Evolutionary conservation across 2,113 vertebrate species (phyloP), one percentile per base, ranked within the genome.

Genomic region (Leucoraja erinaceus): DNA sequence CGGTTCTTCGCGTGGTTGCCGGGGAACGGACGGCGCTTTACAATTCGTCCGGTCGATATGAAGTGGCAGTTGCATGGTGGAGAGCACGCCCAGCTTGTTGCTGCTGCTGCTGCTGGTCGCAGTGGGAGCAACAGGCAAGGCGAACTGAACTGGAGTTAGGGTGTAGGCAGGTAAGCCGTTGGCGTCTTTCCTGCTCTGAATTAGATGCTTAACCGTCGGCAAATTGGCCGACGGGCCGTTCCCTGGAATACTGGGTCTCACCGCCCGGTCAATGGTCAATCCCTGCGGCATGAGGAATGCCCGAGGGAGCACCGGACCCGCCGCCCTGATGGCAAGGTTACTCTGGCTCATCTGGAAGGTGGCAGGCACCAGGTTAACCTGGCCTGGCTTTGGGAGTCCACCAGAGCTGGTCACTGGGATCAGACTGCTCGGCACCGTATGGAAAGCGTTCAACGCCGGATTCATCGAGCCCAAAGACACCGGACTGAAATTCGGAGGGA

Each of bases 141-240:
- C 96, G n/a, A 98, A 96, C 0, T 98, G 98, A 79, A 99, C 94
- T 0, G 99, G 98, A 0, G 98, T 97, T 14, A 99, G 97, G 0
- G 98, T 99, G 94, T 99, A 99, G 0, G 97, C 98, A 3, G 98
- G 98, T 94, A 99, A 96, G n/a, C 99, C 98, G 0, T 99, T 99
- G 47, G 99, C 97, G 93, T 96, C 97, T 93, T 98, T 99, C 47
- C 98, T 98, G 0, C 98, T 99, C 0, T 98, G 98, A 93, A 99
- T 98, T 93, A 99, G 95, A 93, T 99, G 98, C 94, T 97, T 96
- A 6, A 99, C 95, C 59, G 99, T 97, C 93, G 98, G 97, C 0
- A 98, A 95, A 0, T 97, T 96, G 78, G 99, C 9, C 94, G 95
- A 98, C 97, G 68, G 98, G 93, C 0, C 98, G 77, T 1, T 95